Base-by-base conservation (phyloP, 2,113 vertebrate species). In the Drymodes brunneopygia region DNA sequence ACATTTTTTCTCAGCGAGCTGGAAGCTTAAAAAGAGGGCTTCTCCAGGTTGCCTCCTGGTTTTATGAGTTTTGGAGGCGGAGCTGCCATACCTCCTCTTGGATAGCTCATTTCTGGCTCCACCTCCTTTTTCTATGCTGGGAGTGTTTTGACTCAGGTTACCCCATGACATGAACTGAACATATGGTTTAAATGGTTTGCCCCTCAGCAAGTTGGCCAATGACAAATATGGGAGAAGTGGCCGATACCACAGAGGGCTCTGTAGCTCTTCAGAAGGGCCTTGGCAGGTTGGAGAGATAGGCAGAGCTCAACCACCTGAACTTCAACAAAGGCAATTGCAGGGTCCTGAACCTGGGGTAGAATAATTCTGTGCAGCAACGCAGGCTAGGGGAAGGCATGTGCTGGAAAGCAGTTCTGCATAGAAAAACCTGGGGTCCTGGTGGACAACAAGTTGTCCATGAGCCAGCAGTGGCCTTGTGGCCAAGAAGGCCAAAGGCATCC, bases 201-300 rank as follows among this genome's bases (percentile, higher is more conserved):
- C 62, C 8, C 10, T 54, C 18, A 56, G 35, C 18, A 90, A 67
- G 15, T 1, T 56, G 3, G 2, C 4, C 19, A 61, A 40, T 69
- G 70, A 5, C 21, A 67, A 61, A 48, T 17, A 18, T 56, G 15
- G 10, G 18, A 42, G 40, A 10, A 64, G 31, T 42, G 29, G 17
- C 8, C 0, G 1, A 35, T 64, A 48, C 14, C 11, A 3, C 13
- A 22, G 25, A 48, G 35, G 7, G 2, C 11, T 31, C 21, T 64
- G 25, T 21, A 64, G 25, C 17, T 25, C 35, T 14, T 25, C n/a
- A 48, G 31, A 48, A 12, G 13, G 25, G 45, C 40, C 16, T 72
- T 0, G 1, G 15, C 7, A 48, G 5, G 14, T 4, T 42, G 31
- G 17, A 70, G 10, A 42, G 14, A 62, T 22, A 19, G 22, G 11